Conservation (phyloP, 1,140 invertebrate genomes). For the Lepidurus couesii region DNA sequence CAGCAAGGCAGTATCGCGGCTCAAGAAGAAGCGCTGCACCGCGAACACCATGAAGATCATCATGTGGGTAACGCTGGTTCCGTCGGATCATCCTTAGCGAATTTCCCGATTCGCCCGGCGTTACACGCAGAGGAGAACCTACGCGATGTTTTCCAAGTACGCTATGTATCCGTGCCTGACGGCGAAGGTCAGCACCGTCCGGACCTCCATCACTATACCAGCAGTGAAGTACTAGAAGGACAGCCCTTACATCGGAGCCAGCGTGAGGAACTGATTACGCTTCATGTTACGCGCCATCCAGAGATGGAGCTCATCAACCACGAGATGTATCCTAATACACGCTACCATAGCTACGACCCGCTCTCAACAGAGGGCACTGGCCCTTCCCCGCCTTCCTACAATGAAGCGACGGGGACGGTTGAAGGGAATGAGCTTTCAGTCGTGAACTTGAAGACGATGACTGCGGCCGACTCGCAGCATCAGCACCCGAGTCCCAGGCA, state of each 20-base stretch:
- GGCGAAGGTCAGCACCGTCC: background rate
- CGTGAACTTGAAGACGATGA: background rate
- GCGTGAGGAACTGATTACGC: background rate
- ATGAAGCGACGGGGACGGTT: background rate
- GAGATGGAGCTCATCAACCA: background rate
- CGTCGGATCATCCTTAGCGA: background rate
- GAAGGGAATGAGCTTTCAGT: background rate
- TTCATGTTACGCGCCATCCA: background rate
- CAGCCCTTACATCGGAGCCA: background rate
- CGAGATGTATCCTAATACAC: background rate
- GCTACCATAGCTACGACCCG: background rate
- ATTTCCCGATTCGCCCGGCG: background rate
- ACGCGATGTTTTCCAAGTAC: background rate
- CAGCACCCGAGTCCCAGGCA: background rate
- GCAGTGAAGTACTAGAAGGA: background rate
- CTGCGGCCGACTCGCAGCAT: background rate
- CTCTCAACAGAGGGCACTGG: background rate
- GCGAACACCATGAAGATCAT: background rate
- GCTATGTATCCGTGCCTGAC: background rate
- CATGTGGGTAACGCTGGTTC: background rate
- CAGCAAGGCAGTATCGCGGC: conserved; percentile 1
- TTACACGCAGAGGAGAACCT: background rate
- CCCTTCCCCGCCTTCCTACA: background rate
- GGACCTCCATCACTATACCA: background rate
- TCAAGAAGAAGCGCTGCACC: background rate